Base-by-base conservation (phyloP, 1,140 invertebrate genomes). In the Ceratina australensis region DNA sequence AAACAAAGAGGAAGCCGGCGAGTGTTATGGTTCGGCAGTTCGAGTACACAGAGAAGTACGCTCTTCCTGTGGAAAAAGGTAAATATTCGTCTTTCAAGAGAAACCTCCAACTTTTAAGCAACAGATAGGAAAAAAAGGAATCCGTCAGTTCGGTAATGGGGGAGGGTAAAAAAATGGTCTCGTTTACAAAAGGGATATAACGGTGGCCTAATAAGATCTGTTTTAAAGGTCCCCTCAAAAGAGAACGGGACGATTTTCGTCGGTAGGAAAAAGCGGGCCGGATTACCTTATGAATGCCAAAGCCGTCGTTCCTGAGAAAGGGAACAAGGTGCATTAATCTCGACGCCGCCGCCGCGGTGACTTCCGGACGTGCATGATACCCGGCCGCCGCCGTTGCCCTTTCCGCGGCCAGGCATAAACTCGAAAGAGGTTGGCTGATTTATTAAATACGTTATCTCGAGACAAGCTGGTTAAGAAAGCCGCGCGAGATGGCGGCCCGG, bases 251-350 rank as follows among this genome's bases (percentile, higher is more conserved):
- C 16, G 59, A 72, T 61, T 50, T 52, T 63, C 18, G n/a, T 20
- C 10, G 5, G 4, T 5, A 4, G 3, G 24, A 59, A 24, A n/a
- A 42, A 20, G 28, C 3, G 33, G 33, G 0, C 54, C 4, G 13
- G 42, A 61, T 61, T 72, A 20, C 49, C 60, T 18, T 26, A 18
- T 33, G 59, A 73, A 22, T 54, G n/a, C 24, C 10, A 10, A 18
- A 2, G 7, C 50, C 20, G 33, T 8, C n/a, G 42, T 56, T 65
- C 4, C 10, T 42, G 49, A 15, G 49, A 24, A 73, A n/a, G 61
- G 60, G 60, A 42, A 64, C 59, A 22, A 52, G 16, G 13, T 26
- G 26, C 52, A 64, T 76, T 69, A 69, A 76, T 76, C 73, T 76
- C 42, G 4, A n/a, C 26, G 22, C 54, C 7, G 2, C 15, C 5